Base-by-base conservation (phyloP, 2,888 invertebrate species). In the Pristionchus exspectatus region DNA sequence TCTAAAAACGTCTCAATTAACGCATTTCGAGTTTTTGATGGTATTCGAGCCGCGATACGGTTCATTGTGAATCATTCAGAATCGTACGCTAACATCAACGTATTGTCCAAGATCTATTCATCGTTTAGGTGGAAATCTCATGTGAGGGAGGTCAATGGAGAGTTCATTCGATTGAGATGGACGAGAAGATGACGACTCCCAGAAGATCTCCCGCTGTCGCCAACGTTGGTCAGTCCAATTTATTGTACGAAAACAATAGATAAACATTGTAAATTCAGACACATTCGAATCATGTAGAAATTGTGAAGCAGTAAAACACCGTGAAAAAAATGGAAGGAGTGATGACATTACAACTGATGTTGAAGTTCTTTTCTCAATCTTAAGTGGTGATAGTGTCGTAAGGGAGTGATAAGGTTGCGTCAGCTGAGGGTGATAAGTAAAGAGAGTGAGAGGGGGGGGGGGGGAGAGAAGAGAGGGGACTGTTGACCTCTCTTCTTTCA, bases 201-300 rank as follows among this genome's bases (percentile, higher is more conserved):
- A 85, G 85, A 59, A 85, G 85, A 59, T 85, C 85, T 2, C 85
- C 85, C 59, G 85, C 85, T 1, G 33, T 63, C 38, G 38, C 59
- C 85, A 59, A 24, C 10, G 27, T 56, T n/a, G 50, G 63, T 38
- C 59, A 38, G 33, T 63, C 66, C 27, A 66, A 27, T 24, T 69
- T 27, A 30, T 10, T 21, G 69, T 14, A 33, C 12, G 3, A 59
- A 59, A 18, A 59, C 7, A 59, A 21, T 24, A 18, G 7, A 59
- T 0, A 18, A 21, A 66, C 24, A n/a, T 9, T 66, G 59, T 4
- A 59, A 21, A 59, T 18, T 59, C 14, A 59, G 59, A 59, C 44
- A 16, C 1, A n/a, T 27, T 24, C 10, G 2, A 27, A 66, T n/a
- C 7, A 27, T 66, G 27, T 66, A n/a, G 27, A 27, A 66, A 14